Percentiles rank a stretch among this genome's conserved stretches.
phyloP scores from a whole-genome alignment of 2,797 vertebrate genomes.

The Oceanodroma leucorhoa region DNA sequence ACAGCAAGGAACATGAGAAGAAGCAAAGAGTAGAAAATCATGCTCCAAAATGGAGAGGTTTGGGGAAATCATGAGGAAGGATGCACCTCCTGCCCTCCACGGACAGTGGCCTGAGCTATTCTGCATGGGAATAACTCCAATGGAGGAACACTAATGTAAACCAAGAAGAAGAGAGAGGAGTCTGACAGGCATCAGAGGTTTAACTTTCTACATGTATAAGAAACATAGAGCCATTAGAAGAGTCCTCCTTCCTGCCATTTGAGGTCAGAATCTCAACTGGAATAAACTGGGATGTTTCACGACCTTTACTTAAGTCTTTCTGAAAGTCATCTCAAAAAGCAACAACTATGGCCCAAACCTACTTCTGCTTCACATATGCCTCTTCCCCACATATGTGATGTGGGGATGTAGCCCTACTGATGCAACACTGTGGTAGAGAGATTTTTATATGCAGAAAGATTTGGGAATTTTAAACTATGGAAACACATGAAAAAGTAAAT shows the following conservation, averaged over 20 bases:
- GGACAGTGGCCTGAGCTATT: not conserved
- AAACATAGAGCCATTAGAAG: not conserved
- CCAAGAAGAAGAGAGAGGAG: not conserved
- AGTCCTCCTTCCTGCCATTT: not conserved
- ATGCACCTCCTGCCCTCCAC: not conserved
- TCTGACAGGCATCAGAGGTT: accelerated
- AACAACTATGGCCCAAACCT: not conserved
- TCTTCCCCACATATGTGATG: not conserved
- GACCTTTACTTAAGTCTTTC: not conserved
- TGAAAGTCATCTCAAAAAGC: not conserved
- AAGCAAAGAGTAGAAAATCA: not conserved
- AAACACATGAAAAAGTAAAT: not conserved
- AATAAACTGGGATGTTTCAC: not conserved
- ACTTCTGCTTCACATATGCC: not conserved
- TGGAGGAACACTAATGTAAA: accelerated
- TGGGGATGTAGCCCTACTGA: too few species aligned
- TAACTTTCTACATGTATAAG: accelerated
- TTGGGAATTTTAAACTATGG: not conserved
- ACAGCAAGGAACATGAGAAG: not conserved
- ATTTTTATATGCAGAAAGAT: not conserved
- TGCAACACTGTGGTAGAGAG: not conserved
- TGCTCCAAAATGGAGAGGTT: not conserved
- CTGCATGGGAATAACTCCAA: accelerated
- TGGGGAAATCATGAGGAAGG: not conserved
- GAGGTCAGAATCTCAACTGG: not conserved